Evolutionary conservation across 2,888 invertebrate genomes (phyloP).

Genomic region (Lymantria monacha): DNA sequence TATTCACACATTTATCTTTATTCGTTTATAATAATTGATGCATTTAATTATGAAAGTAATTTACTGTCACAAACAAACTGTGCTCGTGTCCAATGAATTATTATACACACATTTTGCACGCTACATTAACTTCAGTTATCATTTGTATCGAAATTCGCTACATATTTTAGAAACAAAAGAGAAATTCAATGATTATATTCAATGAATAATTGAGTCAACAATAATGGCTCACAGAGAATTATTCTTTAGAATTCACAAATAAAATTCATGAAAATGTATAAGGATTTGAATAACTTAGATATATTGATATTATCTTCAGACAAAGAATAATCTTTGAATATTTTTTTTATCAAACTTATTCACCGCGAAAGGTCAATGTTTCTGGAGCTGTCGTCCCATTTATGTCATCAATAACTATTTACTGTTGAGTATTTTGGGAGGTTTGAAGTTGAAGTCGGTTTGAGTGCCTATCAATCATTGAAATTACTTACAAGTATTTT

Average conservation of each 20-base stretch:
- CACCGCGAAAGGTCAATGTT: conserved; percentile 5
- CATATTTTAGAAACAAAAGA: too few species aligned
- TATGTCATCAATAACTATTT: conserved; percentile 21
- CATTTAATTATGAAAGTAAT: too few species aligned
- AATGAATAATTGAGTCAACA: too few species aligned
- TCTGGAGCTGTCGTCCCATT: conserved; percentile 5
- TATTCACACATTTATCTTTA: too few species aligned
- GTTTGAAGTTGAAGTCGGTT: conserved; percentile 6
- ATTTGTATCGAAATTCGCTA: conserved; percentile 8
- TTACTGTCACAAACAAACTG: conserved; percentile 22
- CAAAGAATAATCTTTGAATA: too few species aligned
- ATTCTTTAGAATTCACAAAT: too few species aligned
- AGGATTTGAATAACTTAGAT: too few species aligned
- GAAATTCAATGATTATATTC: too few species aligned
- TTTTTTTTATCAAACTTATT: background rate
- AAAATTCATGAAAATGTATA: too few species aligned
- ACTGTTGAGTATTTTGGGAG: conserved; percentile 14
- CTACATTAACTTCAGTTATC: conserved; percentile 16
- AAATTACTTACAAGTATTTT: conserved; percentile 19
- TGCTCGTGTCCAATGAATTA: conserved; percentile 19
- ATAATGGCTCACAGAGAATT: too few species aligned
- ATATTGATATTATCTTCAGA: too few species aligned
- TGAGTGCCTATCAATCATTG: conserved; percentile 15
- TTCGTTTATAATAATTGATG: too few species aligned
- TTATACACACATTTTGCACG: conserved; percentile 22